Evolutionary conservation across 2,888 invertebrate species (phyloP), one percentile per base, ranked within the genome.

Genomic region (Drosophila anomalipes): DNA sequence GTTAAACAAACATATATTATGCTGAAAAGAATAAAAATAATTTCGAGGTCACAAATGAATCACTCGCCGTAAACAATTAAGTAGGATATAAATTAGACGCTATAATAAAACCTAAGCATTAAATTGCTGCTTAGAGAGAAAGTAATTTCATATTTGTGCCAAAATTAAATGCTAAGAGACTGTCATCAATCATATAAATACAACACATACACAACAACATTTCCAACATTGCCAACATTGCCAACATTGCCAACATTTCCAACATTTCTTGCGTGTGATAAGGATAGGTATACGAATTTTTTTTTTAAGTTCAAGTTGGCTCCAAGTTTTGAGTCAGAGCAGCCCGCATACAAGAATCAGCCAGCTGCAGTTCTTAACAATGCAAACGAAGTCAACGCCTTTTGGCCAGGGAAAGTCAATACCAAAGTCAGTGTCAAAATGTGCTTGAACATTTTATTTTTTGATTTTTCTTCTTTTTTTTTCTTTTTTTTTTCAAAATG

Each of bases 401-500:
- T 30, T 26, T 39, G 39, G 28, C n/a, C 30, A 32, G 22, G 4
- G 41, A 41, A 14, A 58, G 32, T 41, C 32, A 58, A 44, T 19
- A 22, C 16, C 44, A 58, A 58, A 44, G 32, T 44, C 58, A 32
- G 41, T 33, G 44, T 58, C 4, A 41, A 22, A 39, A 19, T 39
- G 3, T 39, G n/a, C 28, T 28, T n/a, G 14, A 57, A 57, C 14
- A 14, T 39, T 57, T 14, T 30, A 39, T 30, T 39, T 39, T 28
- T n/a, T 39, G 10, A 26, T 28, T 28, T 28, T 12, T 9, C 1
- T 19, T 2, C 26, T 26, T 37, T 26, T 2, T 22, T 1, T 22
- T 22, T 1, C 1, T n/a, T 16, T 63, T 28, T 30, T 56, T 56
- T 22, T 78, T 61, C 26, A 49, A 47, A 51, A 52, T 73, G 70